Evolutionary conservation across 2,113 vertebrate species (phyloP).

Genomic region (Arizona elegans): DNA sequence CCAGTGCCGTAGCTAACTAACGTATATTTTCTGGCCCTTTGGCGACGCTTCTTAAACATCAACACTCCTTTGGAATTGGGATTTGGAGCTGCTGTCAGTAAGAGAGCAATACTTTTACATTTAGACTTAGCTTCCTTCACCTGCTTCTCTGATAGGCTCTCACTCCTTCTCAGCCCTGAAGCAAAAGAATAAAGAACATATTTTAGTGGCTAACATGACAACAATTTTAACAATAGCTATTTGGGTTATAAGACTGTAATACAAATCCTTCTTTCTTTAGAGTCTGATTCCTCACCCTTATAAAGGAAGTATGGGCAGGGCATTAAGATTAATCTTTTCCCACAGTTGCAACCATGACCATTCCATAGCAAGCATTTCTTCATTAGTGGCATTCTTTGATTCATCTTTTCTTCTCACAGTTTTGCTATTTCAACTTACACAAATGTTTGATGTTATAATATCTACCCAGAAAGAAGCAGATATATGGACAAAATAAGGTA

Average conservation of each 20-base stretch:
- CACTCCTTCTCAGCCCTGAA: constrained; percentile 88
- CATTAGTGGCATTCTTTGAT: constrained; percentile 7
- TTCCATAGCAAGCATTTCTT: constrained; percentile 31
- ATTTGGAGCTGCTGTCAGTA: constrained; percentile 88
- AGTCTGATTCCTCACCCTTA: background rate
- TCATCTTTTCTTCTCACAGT: constrained; percentile 8
- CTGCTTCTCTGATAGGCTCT: constrained; percentile 95
- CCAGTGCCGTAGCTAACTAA: constrained; percentile 98
- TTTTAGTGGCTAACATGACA: constrained; percentile 14
- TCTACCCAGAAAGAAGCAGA: background rate
- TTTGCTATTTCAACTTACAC: constrained; percentile 15
- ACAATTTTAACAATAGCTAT: background rate
- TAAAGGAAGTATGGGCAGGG: background rate
- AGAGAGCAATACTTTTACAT: constrained; percentile 96
- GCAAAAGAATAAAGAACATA: constrained; percentile 32
- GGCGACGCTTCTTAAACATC: constrained; percentile 97
- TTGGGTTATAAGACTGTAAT: background rate
- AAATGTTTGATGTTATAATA: background rate
- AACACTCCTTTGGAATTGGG: constrained; percentile 95
- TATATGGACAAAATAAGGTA: background rate
- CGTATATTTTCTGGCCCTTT: constrained; percentile 91
- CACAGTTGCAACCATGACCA: constrained; percentile 12
- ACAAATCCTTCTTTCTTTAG: constrained; percentile 1
- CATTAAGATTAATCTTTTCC: constrained; percentile 36
- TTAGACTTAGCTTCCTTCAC: constrained; percentile 97